Conservation (phyloP, 2,113 vertebrate genomes). For the Chloroceryle aenea region DNA sequence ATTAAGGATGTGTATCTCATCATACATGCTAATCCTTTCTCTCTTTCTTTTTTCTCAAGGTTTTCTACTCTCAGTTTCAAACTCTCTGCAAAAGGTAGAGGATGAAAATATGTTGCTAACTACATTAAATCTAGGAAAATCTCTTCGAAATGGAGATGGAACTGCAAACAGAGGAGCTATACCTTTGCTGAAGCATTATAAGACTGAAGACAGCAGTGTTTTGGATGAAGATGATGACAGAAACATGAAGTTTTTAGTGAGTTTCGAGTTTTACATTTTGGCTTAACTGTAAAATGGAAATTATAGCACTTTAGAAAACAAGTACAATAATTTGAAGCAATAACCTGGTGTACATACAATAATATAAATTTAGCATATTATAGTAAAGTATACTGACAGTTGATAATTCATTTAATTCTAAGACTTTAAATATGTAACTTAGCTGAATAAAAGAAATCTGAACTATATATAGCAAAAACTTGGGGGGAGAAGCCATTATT, state of each 20-base stretch:
- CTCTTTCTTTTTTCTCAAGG: constrained; percentile 85
- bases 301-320: not conserved
- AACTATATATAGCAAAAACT: not conserved
- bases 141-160: constrained; percentile 69
- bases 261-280: not conserved
- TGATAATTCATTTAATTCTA: not conserved
- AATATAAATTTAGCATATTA: not conserved
- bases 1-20: constrained; percentile 75
- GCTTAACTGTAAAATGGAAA: not conserved
- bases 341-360: not conserved
- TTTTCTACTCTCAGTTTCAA: constrained; percentile 74
- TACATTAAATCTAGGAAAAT: constrained; percentile 70
- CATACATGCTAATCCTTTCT: constrained; percentile 75
- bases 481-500: fast-evolving
- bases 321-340: not conserved
- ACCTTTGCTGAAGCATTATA: constrained; percentile 68
- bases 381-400: not conserved
- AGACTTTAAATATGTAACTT: not conserved
- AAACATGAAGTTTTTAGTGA: constrained; percentile 73
- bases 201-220: constrained; percentile 69
- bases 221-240: constrained; percentile 74
- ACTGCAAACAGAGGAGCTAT: constrained; percentile 35
- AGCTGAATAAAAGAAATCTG: not conserved
- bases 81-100: constrained; percentile 75
- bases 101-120: constrained; percentile 73